Evolutionary conservation across 1,140 invertebrate genomes (phyloP).

Genomic region (Popillia japonica): DNA sequence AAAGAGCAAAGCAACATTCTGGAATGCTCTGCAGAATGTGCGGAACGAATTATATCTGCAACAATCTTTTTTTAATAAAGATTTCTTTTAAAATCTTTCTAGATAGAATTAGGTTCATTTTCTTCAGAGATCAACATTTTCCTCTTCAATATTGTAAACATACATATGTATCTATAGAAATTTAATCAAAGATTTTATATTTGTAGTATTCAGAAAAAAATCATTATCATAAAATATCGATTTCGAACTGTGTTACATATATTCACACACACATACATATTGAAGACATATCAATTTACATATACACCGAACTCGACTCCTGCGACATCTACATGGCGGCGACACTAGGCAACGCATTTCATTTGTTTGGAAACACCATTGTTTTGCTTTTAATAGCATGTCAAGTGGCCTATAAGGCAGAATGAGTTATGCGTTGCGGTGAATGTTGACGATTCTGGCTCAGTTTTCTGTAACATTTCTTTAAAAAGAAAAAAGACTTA

Average conservation of each 20-base stretch:
- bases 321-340: not conserved
- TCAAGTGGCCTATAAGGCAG: not conserved
- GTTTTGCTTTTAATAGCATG: conserved; percentile 27
- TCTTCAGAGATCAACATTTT: too few relatives aligned
- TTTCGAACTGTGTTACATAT: not conserved
- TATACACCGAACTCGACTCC: not conserved
- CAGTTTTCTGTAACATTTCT: not conserved
- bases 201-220: not conserved
- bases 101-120: too few relatives aligned
- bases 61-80: too few relatives aligned
- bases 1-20: too few relatives aligned
- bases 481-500: not conserved
- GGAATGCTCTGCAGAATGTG: too few relatives aligned
- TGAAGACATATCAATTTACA: not conserved
- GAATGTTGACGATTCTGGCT: conserved; percentile 12
- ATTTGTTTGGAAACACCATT: not conserved
- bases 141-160: too few relatives aligned
- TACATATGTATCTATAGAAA: too few relatives aligned
- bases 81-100: too few relatives aligned
- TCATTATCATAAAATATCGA: not conserved
- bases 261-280: not conserved
- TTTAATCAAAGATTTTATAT: too few relatives aligned
- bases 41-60: too few relatives aligned
- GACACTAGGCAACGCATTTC: not conserved
- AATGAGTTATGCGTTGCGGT: conserved; percentile 20